Percentiles rank a stretch among this genome's conserved stretches.
These are phyloP conservation scores for Scaptodrosophila lebanonensis DNA, from an alignment of 1,140 invertebrate genomes.

Conservation along the genomic window DNA sequence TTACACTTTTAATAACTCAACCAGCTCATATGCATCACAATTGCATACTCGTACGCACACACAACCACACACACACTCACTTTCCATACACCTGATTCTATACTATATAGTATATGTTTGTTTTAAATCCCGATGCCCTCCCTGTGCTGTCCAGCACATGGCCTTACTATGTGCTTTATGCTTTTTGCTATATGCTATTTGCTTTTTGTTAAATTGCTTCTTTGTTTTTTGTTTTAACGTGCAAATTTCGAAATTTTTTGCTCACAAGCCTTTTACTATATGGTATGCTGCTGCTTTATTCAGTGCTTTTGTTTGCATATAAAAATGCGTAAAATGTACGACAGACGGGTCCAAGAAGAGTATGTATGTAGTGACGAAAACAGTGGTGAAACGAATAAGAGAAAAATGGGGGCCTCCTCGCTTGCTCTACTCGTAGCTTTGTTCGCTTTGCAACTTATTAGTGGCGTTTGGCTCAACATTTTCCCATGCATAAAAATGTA, in stretches of 20 bases:
- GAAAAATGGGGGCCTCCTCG: background rate
- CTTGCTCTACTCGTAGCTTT: conserved; percentile 35
- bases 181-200: conserved; percentile 47
- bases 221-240: conserved; percentile 65
- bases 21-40: conserved; percentile 30
- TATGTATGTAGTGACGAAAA: too few relatives aligned
- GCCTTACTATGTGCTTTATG: background rate
- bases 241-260: conserved; percentile 54
- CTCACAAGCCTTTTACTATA: conserved; percentile 52
- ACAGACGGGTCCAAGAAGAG: too few relatives aligned
- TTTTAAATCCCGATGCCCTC: conserved; percentile 1
- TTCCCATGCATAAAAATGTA: conserved; percentile 70
- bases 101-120: too few relatives aligned
- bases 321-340: conserved; percentile 67
- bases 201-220: conserved; percentile 65
- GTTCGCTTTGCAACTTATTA: conserved; percentile 62
- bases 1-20: conserved; percentile 53
- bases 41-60: conserved; percentile 47
- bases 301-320: conserved; percentile 72
- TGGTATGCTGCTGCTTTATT: conserved; percentile 45
- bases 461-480: conserved; percentile 60
- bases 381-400: background rate
- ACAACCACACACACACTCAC: conserved; percentile 18
- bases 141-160: too few relatives aligned
- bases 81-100: conserved; percentile 51